These are phyloP conservation scores for Etheostoma perlongum DNA, from an alignment of 2,797 vertebrate genomes.

Conservation along the genomic window DNA sequence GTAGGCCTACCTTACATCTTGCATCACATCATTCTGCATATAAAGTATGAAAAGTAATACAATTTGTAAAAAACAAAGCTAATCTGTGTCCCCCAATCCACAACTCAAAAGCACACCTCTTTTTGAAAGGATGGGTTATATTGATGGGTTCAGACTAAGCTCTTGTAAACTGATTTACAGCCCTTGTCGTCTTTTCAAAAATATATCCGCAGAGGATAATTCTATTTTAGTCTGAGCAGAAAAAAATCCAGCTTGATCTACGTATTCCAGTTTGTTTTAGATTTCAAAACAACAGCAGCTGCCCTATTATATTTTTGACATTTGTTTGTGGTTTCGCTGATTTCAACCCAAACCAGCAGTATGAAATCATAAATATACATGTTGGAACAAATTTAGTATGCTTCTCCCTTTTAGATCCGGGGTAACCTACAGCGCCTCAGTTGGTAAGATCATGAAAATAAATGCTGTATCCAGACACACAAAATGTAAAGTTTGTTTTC, in stretches of 20 bases:
- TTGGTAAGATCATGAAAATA: not conserved
- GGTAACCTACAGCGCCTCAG: not conserved
- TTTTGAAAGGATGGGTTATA: conserved; percentile 28
- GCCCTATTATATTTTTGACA: not conserved
- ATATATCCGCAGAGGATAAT: conserved; percentile 14
- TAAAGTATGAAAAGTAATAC: not conserved
- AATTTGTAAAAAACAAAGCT: not conserved
- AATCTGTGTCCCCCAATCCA: not conserved
- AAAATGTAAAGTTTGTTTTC: conserved; percentile 29
- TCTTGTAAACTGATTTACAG: conserved; percentile 19
- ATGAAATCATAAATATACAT: conserved; percentile 6
- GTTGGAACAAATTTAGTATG: not conserved
- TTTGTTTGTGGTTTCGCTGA: conserved; percentile 14
- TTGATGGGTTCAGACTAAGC: conserved; percentile 17
- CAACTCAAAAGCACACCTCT: conserved; percentile 1
- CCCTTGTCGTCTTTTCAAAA: conserved; percentile 20
- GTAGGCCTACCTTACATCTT: not conserved
- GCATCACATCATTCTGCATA: not conserved
- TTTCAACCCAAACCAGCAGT: conserved; percentile 5
- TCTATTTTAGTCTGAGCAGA: conserved; percentile 16
- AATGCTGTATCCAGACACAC: conserved; percentile 17
- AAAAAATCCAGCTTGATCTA: conserved; percentile 13
- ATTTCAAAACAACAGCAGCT: conserved; percentile 16
- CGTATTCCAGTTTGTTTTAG: conserved; percentile 6
- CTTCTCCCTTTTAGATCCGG: not conserved